phyloP scores from a whole-genome alignment of 2,797 vertebrate genomes.

The Carcharodon carcharias region DNA sequence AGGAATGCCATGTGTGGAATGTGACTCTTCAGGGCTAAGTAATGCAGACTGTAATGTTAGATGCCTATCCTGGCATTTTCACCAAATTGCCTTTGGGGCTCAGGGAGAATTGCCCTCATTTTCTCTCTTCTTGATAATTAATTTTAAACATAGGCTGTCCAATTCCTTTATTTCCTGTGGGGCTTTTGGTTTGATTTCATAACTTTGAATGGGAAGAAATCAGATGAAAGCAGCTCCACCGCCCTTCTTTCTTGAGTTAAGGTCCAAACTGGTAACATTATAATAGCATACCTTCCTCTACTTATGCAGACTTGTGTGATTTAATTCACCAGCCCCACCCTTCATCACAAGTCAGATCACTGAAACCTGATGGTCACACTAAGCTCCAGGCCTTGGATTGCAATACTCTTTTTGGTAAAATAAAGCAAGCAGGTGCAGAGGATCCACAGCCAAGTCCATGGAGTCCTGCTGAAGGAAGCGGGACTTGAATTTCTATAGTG shows the following conservation, averaged over 20 bases:
- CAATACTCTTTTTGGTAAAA: no score
- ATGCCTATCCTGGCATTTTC: constrained; percentile 19
- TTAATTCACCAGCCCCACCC: not conserved
- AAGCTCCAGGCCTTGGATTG: not conserved
- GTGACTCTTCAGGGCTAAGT: not conserved
- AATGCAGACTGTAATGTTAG: not conserved
- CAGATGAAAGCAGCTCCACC: not conserved
- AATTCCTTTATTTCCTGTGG: not conserved
- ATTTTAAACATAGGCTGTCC: not conserved
- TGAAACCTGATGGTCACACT: no score
- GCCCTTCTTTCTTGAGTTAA: not conserved
- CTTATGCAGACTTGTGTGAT: not conserved
- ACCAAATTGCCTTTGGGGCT: not conserved
- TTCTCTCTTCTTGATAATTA: not conserved
- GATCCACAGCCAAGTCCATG: no score
- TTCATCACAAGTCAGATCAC: no score
- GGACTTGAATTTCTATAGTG: no score
- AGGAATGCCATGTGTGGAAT: constrained; percentile 11
- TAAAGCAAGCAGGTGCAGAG: no score
- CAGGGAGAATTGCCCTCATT: not conserved
- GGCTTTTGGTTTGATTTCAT: not conserved
- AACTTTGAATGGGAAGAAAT: not conserved
- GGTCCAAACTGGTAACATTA: not conserved
- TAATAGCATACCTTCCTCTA: not conserved
- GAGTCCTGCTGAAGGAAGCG: no score